Percentiles rank a stretch among this genome's conserved stretches.
Conservation (phyloP, 2,113 vertebrate species). For the Aepyceros melampus region DNA sequence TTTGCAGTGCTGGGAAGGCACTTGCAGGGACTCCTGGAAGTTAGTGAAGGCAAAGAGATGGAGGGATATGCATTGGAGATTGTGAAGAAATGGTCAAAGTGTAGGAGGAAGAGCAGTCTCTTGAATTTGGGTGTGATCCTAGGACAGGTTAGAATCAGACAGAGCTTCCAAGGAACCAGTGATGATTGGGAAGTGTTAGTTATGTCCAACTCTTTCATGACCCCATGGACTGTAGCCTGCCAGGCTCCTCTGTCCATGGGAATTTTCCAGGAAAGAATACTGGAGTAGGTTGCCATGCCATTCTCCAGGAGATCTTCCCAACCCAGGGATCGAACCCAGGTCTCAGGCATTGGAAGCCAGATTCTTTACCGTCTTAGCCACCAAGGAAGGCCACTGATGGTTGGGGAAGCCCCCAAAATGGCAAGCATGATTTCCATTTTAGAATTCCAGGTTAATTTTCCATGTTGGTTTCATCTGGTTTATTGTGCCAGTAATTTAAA, state of each 20-base stretch:
- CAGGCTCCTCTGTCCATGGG: not conserved
- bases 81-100: not conserved
- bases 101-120: not conserved
- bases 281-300: not conserved
- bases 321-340: not conserved
- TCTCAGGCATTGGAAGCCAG: not conserved
- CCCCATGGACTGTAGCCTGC: not conserved
- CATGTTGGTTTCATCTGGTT: not conserved
- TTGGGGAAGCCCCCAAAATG: not conserved
- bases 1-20: not conserved
- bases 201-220: not conserved
- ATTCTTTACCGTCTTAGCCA: not conserved
- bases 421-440: not conserved
- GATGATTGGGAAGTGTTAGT: not conserved
- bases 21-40: not conserved
- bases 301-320: not conserved
- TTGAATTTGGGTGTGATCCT: not conserved
- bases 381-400: not conserved
- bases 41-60: not conserved
- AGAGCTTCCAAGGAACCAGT: not conserved
- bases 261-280: not conserved
- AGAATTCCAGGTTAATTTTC: not conserved
- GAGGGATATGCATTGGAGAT: not conserved
- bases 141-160: not conserved
- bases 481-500: not conserved